Base-by-base conservation (phyloP, 2,888 invertebrate species). In the Melolontha melolontha region DNA sequence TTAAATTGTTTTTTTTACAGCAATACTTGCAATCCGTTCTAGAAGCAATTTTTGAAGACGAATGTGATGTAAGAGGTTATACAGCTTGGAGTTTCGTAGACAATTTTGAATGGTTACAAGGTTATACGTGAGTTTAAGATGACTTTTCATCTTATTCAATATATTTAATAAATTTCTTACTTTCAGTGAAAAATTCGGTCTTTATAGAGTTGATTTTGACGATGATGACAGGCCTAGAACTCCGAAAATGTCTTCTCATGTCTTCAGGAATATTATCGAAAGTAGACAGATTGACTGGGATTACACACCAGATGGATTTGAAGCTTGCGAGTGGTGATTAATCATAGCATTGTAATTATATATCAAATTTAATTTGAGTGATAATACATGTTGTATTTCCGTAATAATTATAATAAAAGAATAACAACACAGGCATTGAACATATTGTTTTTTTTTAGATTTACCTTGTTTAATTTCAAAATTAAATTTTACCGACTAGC, bases 51-150 rank as follows among this genome's bases (percentile, higher is more conserved):
- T 74, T 78, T 0, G 83, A 85, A 47, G 89, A 89, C 76, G 84
- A 85, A 0, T 88, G 87, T 68, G 81, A 82, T 41, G 84, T 90
- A 0, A 76, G 83, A 1, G 92, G 89, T 0, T 94, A 92, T 77
- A 87, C 90, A 0, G 88, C 89, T 64, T 93, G 92, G 92, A 90
- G 90, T 70, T 82, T 94, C 6, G 85, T 93, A 79, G 93, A 94
- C 75, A 91, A 91, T 77, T 92, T 90, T 78, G 92, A 94, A 80
- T 93, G 93, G 92, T 85, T 85, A 70, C 84, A 86, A 39, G 93
- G 93, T 34, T 93, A 86, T 77, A 87, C 87, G 87, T 90, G 85
- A 88, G 89, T 16, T 50, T 41, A 16, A 1, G 6, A 6, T 34
- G 34, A 6, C 6, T 34, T 34, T 8, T 2, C 6, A 5, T 34